Conservation (phyloP, 1,140 invertebrate genomes). For the Lanistes nyassanus region DNA sequence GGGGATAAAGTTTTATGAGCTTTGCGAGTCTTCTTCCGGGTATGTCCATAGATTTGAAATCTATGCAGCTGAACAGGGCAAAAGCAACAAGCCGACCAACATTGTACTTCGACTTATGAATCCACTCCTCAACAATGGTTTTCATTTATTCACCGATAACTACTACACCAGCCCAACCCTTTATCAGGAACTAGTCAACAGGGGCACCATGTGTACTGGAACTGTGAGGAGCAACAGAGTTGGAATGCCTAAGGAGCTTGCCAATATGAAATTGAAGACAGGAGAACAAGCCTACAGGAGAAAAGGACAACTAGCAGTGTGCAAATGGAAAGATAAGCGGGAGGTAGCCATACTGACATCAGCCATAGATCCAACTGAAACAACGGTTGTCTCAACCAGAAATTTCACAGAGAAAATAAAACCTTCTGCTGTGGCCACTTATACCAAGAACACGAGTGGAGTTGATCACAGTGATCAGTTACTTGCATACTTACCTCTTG, state of each 20-base stretch:
- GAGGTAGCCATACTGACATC: conserved; percentile 9
- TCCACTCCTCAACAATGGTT: not conserved
- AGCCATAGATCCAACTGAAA: not conserved
- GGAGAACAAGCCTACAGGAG: conserved; percentile 10
- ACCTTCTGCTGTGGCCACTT: conserved; percentile 22
- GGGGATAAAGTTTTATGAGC: conserved; percentile 34
- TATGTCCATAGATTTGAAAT: conserved; percentile 23
- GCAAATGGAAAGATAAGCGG: conserved; percentile 21
- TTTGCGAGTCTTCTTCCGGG: conserved; percentile 20
- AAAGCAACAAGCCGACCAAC: conserved; percentile 25
- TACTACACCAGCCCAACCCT: conserved; percentile 20
- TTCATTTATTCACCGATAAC: conserved; percentile 13
- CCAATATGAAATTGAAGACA: not conserved
- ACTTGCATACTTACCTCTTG: conserved; percentile 13
- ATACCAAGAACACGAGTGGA: conserved; percentile 28
- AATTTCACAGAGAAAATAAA: conserved; percentile 1
- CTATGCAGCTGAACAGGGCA: not conserved
- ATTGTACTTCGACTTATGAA: conserved; percentile 12
- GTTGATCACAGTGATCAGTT: conserved; percentile 35
- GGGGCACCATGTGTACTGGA: conserved; percentile 11
- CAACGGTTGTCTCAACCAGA: not conserved
- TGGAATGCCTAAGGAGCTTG: not conserved
- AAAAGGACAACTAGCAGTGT: not conserved
- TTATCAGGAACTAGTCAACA: not conserved
- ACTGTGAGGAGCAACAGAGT: conserved; percentile 21